Conservation (phyloP, 2,797 vertebrate species). For the Catharus ustulatus region DNA sequence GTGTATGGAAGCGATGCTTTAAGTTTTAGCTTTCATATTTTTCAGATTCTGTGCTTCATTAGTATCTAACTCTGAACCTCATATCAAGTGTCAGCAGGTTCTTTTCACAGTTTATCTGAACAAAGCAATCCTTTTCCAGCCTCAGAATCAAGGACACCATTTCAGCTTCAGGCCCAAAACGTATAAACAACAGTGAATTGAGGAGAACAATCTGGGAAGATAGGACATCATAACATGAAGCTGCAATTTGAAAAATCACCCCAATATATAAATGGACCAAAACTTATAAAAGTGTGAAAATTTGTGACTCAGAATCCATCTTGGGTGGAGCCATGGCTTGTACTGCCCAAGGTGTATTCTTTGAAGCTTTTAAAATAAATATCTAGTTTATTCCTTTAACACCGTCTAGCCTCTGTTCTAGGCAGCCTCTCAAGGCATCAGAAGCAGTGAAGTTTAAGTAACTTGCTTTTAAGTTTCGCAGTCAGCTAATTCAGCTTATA, state of each 20-base stretch:
- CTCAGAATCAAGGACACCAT: accelerated
- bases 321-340: background rate
- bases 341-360: background rate
- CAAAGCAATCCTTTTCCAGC: background rate
- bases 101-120: background rate
- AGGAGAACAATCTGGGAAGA: background rate
- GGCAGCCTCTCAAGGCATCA: background rate
- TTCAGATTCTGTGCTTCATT: background rate
- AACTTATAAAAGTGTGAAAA: background rate
- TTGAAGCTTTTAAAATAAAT: background rate
- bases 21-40: background rate
- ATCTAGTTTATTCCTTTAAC: background rate
- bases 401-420: background rate
- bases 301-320: accelerated
- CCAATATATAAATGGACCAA: background rate
- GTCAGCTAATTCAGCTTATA: background rate
- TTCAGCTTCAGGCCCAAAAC: background rate
- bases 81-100: too few species aligned
- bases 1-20: background rate
- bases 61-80: background rate
- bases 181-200: background rate
- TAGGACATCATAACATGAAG: too few species aligned
- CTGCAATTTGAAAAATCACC: background rate
- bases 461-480: background rate
- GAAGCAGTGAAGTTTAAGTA: background rate